These are phyloP conservation scores for Tauraco erythrolophus DNA, from an alignment of 2,113 vertebrate species.

Conservation along the genomic window DNA sequence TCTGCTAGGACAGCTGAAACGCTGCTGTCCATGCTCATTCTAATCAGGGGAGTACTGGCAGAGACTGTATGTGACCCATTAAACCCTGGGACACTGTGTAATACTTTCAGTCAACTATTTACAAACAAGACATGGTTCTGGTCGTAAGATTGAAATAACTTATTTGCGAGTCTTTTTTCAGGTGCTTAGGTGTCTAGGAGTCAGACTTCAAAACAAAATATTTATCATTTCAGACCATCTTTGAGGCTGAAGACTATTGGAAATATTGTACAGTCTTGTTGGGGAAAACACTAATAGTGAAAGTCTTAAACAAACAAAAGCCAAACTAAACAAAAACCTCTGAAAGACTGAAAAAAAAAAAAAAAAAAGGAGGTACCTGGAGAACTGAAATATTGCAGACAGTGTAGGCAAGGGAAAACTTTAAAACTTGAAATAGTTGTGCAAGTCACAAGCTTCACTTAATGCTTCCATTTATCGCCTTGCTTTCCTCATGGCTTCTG, in stretches of 20 bases:
- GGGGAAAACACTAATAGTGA: neutral
- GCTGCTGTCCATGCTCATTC: neutral
- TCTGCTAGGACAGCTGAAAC: neutral
- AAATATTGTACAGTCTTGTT: neutral
- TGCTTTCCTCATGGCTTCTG: neutral
- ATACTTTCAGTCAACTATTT: neutral
- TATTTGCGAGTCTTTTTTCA: neutral
- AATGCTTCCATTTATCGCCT: neutral
- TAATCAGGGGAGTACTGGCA: constrained; percentile 4
- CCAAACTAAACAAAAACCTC: neutral
- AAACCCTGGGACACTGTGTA: neutral
- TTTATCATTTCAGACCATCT: neutral
- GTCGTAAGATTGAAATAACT: neutral
- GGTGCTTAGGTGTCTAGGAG: neutral
- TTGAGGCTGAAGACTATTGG: neutral
- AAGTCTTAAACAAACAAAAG: neutral
- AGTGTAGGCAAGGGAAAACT: neutral
- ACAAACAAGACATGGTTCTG: neutral
- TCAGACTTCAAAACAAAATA: neutral
- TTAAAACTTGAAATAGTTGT: neutral
- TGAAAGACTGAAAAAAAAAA: neutral
- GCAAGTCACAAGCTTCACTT: neutral
- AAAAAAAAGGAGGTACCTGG: accelerated
- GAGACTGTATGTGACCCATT: neutral
- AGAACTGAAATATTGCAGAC: neutral